Base-by-base conservation (phyloP, 2,797 vertebrate genomes). In the Syngnathus rostellatus region DNA sequence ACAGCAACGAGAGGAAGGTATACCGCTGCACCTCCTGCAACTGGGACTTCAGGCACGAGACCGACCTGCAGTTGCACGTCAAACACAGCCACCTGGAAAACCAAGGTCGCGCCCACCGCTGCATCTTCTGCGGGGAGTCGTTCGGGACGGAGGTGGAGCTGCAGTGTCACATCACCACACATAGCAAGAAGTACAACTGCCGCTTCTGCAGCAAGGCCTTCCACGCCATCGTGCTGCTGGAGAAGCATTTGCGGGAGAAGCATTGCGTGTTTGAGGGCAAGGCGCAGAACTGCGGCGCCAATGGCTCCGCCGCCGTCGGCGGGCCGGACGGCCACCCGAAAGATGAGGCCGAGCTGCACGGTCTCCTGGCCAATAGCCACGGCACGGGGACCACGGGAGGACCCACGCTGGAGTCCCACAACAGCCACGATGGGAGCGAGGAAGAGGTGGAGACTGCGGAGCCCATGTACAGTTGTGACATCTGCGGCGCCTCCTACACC, bases 121-220 rank as follows among this genome's bases (percentile, higher is more conserved):
- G 97, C 82, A 98, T 99, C 77, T 99, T 99, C 85, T 99, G 97
- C 0, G 94, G 96, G 0, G 97, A 98, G 83, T 94, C 95, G 17
- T 99, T 98, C 45, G 95, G 94, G 80, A 98, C 97, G 0, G 97
- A 99, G 83, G 95, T 99, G 73, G 97, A 99, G 87, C 90, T 99
- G 50, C 97, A 99, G 85, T 99, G 97, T 69, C 97, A 99, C 84
- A 97, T 99, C 76, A 99, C 97, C 63, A 98, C 94, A 0, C 97
- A 99, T 87, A 98, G 96, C 84, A 97, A 98, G 88, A 98, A 98
- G 83, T 98, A 96, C 81, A 98, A 98, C 86, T 99, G 97, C 80
- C 95, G 94, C 76, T 98, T 99, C 89, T 99, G 97, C 90, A 98
- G 95, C 86, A 97, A 99, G 78, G 96, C 95, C 77, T 98, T 98